Conservation (phyloP, 2,113 vertebrate species). For the Charadrius vociferus region DNA sequence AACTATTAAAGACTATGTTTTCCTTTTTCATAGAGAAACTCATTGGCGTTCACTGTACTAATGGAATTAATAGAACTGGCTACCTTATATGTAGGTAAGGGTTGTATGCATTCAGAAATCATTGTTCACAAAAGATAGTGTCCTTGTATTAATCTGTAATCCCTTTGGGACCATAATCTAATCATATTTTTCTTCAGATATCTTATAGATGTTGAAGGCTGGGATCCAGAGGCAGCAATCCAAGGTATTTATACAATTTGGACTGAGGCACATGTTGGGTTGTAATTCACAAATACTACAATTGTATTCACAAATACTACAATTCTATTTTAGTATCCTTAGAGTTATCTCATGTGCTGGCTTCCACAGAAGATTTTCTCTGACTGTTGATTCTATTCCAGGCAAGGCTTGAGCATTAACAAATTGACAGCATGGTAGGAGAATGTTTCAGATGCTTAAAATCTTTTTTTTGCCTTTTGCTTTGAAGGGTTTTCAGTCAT, state of each 20-base stretch:
- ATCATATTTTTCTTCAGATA: conserved; percentile 55
- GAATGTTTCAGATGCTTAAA: neutral
- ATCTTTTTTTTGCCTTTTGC: neutral
- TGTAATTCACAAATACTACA: neutral
- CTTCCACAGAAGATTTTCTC: neutral
- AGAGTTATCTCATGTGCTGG: neutral
- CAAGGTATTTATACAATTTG: conserved; percentile 53
- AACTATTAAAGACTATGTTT: conserved; percentile 10
- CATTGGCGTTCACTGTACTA: conserved; percentile 77
- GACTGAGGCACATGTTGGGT: neutral
- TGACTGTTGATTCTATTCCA: neutral
- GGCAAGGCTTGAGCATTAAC: neutral
- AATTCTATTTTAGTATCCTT: neutral
- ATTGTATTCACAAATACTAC: neutral
- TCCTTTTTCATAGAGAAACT: conserved; percentile 70
- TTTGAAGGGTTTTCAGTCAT: neutral
- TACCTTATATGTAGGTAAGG: conserved; percentile 79
- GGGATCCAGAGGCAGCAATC: conserved; percentile 72
- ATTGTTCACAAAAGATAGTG: neutral
- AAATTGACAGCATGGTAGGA: neutral
- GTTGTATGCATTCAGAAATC: neutral
- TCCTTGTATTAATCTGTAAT: neutral
- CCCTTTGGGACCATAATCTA: neutral
- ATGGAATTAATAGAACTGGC: conserved; percentile 77
- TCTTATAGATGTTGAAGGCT: conserved; percentile 77